These are phyloP conservation scores for Lepidochrysops patricia DNA, from an alignment of 2,888 invertebrate species.

Conservation along the genomic window DNA sequence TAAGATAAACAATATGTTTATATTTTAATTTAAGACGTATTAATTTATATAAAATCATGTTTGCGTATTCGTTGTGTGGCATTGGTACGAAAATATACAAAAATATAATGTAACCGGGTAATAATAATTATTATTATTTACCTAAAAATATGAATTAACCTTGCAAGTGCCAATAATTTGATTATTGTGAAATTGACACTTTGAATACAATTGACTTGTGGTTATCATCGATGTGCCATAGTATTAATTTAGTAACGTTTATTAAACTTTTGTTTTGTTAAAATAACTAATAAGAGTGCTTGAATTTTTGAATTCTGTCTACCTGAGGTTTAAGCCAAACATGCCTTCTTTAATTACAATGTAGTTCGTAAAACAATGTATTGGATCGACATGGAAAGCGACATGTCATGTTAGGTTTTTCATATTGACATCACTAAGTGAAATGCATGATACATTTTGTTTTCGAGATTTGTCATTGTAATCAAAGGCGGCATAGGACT, in stretches of 20 bases:
- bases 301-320: background rate
- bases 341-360: no score
- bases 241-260: background rate
- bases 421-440: no score
- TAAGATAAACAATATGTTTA: background rate
- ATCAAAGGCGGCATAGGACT: no score
- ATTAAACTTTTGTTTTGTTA: background rate
- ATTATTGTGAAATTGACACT: background rate
- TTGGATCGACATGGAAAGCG: no score
- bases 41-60: constrained; percentile 4
- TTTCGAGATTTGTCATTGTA: no score
- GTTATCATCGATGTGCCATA: constrained; percentile 2
- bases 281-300: background rate
- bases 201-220: background rate
- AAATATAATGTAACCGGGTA: background rate
- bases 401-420: no score
- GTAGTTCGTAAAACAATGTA: no score
- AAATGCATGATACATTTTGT: no score
- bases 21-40: background rate
- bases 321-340: no score
- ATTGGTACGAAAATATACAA: constrained; percentile 1
- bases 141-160: background rate
- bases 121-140: background rate
- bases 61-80: constrained; percentile 13
- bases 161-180: constrained; percentile 9